Conservation (phyloP, 2,888 invertebrate species). For the Melanotus villosus region DNA sequence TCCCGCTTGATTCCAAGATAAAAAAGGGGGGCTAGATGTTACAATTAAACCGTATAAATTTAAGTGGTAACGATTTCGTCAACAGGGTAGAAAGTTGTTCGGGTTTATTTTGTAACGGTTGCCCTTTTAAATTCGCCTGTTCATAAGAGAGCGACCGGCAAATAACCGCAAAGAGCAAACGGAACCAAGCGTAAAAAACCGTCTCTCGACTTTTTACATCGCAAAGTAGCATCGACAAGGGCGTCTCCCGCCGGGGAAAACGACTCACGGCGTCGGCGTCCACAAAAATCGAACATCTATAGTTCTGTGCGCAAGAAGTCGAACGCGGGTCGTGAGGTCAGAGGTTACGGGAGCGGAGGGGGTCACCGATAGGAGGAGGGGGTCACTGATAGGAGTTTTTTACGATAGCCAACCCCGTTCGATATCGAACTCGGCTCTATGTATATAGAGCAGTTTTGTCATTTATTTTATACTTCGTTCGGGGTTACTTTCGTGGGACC, state of each 20-base stretch:
- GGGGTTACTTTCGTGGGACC: conserved; percentile 19
- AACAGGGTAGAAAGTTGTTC: conserved; percentile 7
- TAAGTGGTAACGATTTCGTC: conserved; percentile 39
- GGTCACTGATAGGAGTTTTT: conserved; percentile 63
- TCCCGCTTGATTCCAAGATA: conserved; percentile 7
- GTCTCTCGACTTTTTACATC: conserved; percentile 50
- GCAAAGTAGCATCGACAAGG: conserved; percentile 52
- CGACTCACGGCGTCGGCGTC: conserved; percentile 63
- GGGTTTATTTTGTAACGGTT: conserved; percentile 36
- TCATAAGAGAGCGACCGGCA: conserved; percentile 44
- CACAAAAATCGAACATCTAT: conserved; percentile 69
- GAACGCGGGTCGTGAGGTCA: conserved; percentile 61
- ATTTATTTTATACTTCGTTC: conserved; percentile 31
- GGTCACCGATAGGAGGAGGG: conserved; percentile 53
- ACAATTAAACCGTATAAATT: conserved; percentile 32
- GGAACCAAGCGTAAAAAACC: conserved; percentile 45
- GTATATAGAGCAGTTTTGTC: conserved; percentile 39
- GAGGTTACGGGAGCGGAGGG: conserved; percentile 55
- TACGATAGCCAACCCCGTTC: conserved; percentile 66
- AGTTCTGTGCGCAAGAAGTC: conserved; percentile 66
- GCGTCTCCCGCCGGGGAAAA: conserved; percentile 52
- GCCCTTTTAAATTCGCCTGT: conserved; percentile 39
- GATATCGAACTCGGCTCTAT: conserved; percentile 57
- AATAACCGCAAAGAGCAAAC: conserved; percentile 49
- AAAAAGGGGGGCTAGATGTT: conserved; percentile 25